Conservation (phyloP, 1,140 invertebrate species). For the Drosophila saltans region DNA sequence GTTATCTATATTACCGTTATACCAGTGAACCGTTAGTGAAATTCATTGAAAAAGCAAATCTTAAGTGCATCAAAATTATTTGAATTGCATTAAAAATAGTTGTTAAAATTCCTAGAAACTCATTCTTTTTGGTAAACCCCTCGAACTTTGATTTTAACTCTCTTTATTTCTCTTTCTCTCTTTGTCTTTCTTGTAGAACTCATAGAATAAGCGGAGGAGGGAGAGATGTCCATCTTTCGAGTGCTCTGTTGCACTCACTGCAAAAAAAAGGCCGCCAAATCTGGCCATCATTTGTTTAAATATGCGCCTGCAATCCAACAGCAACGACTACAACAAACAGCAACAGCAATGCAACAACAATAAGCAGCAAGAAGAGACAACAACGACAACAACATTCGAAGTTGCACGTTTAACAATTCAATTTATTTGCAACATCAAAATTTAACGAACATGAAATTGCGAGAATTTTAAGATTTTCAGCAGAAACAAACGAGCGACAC, state of each 20-base stretch:
- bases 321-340: conserved; percentile 17
- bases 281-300: conserved; percentile 83
- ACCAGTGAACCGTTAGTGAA: too few species aligned
- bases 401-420: conserved; percentile 83
- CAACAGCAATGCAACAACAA: conserved; percentile 19
- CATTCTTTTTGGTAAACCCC: neutral
- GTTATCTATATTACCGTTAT: too few species aligned
- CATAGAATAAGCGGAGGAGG: neutral
- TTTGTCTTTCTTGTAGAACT: conserved; percentile 54
- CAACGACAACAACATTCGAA: conserved; percentile 71
- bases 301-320: conserved; percentile 75
- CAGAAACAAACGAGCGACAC: conserved; percentile 83
- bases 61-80: too few species aligned
- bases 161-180: conserved; percentile 12
- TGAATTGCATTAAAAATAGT: too few species aligned
- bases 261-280: conserved; percentile 64
- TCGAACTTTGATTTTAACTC: neutral
- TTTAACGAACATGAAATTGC: conserved; percentile 83
- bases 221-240: conserved; percentile 57
- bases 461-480: conserved; percentile 83
- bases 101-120: too few species aligned
- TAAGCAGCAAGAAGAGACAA: too few species aligned
- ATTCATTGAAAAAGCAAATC: too few species aligned
- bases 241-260: conserved; percentile 46
- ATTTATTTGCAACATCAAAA: conserved; percentile 83